Evolutionary conservation across 2,113 vertebrate species (phyloP).

Genomic region (Scophthalmus maximus): DNA sequence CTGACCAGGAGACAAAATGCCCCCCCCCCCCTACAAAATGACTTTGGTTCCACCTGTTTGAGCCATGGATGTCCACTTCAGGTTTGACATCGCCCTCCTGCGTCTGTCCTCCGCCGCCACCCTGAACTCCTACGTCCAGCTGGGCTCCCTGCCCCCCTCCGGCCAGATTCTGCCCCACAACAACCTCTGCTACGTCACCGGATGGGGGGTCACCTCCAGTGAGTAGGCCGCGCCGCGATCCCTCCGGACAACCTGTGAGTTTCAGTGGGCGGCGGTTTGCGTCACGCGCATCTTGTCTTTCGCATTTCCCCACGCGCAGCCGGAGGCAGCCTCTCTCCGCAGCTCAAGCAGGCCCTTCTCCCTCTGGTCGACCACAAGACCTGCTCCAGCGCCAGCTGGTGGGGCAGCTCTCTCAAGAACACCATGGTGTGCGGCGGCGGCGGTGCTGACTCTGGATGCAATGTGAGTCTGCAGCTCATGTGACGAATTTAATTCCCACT

Average conservation of each 20-base stretch:
- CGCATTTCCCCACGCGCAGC: constrained; percentile 59
- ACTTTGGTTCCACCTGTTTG: constrained; percentile 1
- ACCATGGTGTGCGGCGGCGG: constrained; percentile 90
- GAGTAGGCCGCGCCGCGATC: constrained; percentile 52
- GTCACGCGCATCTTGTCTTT: neutral
- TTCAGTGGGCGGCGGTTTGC: neutral
- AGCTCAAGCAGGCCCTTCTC: constrained; percentile 86
- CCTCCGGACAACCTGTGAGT: neutral
- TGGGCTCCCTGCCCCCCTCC: constrained; percentile 81
- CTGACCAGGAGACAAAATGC: neutral
- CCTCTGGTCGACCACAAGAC: constrained; percentile 78
- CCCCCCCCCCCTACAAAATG: neutral
- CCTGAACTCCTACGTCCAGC: constrained; percentile 85
- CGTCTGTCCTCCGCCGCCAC: constrained; percentile 70
- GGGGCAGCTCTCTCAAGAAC: constrained; percentile 83
- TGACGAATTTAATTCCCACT: too few relatives aligned
- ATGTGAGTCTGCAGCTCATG: constrained; percentile 70
- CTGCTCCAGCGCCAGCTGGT: constrained; percentile 83
- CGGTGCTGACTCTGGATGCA: constrained; percentile 82
- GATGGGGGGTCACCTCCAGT: constrained; percentile 89
- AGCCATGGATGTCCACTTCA: constrained; percentile 20
- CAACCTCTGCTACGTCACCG: constrained; percentile 86
- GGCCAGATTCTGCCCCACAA: constrained; percentile 82
- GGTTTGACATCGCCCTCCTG: constrained; percentile 82
- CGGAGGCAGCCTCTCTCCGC: constrained; percentile 79